phyloP scores from a whole-genome alignment of 2,797 vertebrate species.

The Rhinophrynus dorsalis region DNA sequence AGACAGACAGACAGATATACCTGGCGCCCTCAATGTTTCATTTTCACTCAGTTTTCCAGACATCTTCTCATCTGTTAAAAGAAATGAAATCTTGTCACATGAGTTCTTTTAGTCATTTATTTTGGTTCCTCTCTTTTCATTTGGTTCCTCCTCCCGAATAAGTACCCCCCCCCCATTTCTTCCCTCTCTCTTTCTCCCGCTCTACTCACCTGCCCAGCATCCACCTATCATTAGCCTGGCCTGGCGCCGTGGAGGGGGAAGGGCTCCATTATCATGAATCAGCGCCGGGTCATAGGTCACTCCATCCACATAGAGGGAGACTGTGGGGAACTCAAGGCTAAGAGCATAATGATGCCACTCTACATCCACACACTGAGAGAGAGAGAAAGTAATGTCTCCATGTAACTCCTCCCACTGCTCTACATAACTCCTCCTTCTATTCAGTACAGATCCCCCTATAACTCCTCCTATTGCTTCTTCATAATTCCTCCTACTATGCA shows the following conservation, averaged over 20 bases:
- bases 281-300: slow-evolving; percentile 96
- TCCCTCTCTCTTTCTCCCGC: not conserved
- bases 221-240: slow-evolving; percentile 90
- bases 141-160: not conserved
- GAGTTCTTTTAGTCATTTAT: too few relatives aligned
- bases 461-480: too few relatives aligned
- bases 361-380: slow-evolving; percentile 83
- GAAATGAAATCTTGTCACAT: too few relatives aligned
- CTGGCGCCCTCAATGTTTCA: slow-evolving; percentile 16
- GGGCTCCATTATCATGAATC: slow-evolving; percentile 94
- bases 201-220: slow-evolving; percentile 81
- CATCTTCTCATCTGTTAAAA: slow-evolving; percentile 33
- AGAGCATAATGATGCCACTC: slow-evolving; percentile 97
- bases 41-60: slow-evolving; percentile 23
- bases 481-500: too few relatives aligned
- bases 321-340: slow-evolving; percentile 93
- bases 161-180: not conserved
- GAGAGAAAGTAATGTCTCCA: not conserved
- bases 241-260: slow-evolving; percentile 81
- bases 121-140: not conserved
- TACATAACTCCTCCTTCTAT: too few relatives aligned
- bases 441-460: too few relatives aligned
- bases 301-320: slow-evolving; percentile 91
- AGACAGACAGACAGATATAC: not conserved
- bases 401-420: too few relatives aligned